Conservation (phyloP, 2,888 invertebrate genomes). For the Dryomyza anilis region DNA sequence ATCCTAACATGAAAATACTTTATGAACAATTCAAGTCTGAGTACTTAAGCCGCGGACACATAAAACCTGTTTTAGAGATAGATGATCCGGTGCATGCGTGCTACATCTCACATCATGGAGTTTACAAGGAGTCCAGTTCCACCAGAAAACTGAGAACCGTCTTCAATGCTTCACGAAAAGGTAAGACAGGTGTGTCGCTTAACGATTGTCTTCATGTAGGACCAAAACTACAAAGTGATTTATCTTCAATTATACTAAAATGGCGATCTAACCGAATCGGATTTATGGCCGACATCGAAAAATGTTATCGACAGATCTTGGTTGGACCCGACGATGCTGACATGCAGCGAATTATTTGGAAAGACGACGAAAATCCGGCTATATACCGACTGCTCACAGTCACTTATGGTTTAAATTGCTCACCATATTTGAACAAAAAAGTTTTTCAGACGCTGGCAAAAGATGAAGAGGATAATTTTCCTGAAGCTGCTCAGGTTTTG, state of each 20-base stretch:
- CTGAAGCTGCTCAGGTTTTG: constrained; percentile 25
- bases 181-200: constrained; percentile 20
- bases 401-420: constrained; percentile 31
- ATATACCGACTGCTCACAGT: constrained; percentile 29
- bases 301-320: constrained; percentile 31
- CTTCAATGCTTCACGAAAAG: constrained; percentile 27
- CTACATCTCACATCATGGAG: constrained; percentile 30
- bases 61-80: constrained; percentile 19
- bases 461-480: constrained; percentile 25
- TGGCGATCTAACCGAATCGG: constrained; percentile 31
- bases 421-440: constrained; percentile 29
- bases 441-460: constrained; percentile 29
- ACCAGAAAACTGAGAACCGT: constrained; percentile 32
- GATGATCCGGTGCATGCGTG: not conserved
- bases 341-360: no score
- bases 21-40: constrained; percentile 30
- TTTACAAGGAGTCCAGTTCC: constrained; percentile 30
- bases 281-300: constrained; percentile 35
- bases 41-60: constrained; percentile 24
- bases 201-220: constrained; percentile 34
- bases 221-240: constrained; percentile 32
- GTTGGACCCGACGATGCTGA: constrained; percentile 29
- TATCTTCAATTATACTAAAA: constrained; percentile 25
- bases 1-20: constrained; percentile 24
- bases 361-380: no score